Conservation (phyloP, 2,113 vertebrate species). For the Microcebus tavaratra region DNA sequence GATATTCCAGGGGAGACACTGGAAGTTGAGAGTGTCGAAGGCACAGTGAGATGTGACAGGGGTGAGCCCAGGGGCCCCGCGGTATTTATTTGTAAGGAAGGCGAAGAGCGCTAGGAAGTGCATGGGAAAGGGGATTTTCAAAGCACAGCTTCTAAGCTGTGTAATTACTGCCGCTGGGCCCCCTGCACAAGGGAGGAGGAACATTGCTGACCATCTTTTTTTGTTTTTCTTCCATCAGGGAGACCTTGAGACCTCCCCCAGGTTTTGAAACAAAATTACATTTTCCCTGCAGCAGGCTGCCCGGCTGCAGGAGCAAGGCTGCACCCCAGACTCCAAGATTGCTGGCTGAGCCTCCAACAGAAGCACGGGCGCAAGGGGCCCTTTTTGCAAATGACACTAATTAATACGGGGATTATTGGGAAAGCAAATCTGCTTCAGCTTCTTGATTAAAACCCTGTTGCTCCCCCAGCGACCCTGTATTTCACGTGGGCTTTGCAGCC, state of each 20-base stretch:
- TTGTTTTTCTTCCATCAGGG: slow-evolving; percentile 7
- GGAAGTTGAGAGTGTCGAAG: not conserved
- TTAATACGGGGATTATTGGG: slow-evolving; percentile 53
- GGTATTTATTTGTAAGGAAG: not conserved
- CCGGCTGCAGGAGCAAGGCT: not conserved
- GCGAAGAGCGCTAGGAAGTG: not conserved
- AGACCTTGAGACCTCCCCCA: slow-evolving; percentile 55
- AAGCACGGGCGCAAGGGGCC: not conserved
- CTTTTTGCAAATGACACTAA: slow-evolving; percentile 55
- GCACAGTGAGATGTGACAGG: fast-evolving
- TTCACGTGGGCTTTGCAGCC: not conserved
- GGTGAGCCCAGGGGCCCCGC: fast-evolving
- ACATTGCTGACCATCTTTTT: not conserved
- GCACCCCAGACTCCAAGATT: not conserved
- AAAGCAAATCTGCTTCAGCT: slow-evolving; percentile 31
- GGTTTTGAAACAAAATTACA: slow-evolving; percentile 68
- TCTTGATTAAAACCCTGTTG: slow-evolving; percentile 24
- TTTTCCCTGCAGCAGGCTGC: not conserved
- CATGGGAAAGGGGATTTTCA: not conserved
- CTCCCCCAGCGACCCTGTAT: not conserved
- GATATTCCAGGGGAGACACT: too few species aligned
- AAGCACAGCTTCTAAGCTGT: slow-evolving; percentile 11
- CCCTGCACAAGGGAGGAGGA: not conserved
- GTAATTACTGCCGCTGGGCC: not conserved
- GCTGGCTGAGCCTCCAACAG: not conserved